phyloP scores from a whole-genome alignment of 2,888 invertebrate genomes.

The Ophion ventricosus region DNA sequence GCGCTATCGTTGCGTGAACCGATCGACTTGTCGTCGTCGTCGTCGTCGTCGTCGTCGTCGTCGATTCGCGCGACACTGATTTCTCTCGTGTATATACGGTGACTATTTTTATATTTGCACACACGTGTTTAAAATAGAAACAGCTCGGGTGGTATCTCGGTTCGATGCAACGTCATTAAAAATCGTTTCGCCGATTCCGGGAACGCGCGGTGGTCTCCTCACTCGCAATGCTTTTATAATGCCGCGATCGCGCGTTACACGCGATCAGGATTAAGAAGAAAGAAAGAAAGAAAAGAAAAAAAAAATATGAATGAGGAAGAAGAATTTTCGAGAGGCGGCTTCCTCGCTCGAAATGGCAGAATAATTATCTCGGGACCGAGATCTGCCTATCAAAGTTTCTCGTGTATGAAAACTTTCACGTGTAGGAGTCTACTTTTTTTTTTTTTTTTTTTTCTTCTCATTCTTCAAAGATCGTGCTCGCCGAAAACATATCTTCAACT shows the following conservation, averaged over 20 bases:
- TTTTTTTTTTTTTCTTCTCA: no score
- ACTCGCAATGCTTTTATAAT: conserved; percentile 50
- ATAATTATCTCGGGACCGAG: conserved; percentile 54
- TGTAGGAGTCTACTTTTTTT: conserved; percentile 14
- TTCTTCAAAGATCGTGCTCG: neutral
- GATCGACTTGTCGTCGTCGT: conserved; percentile 22
- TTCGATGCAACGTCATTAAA: conserved; percentile 60
- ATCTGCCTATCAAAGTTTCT: conserved; percentile 25
- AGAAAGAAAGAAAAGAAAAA: neutral
- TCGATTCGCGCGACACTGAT: conserved; percentile 24
- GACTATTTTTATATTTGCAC: neutral
- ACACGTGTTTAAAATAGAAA: neutral
- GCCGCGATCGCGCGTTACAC: conserved; percentile 40
- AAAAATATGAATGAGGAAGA: neutral
- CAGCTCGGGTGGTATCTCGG: conserved; percentile 4
- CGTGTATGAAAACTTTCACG: neutral
- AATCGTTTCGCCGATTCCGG: conserved; percentile 62
- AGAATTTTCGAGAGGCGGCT: conserved; percentile 45
- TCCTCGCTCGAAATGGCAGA: conserved; percentile 49
- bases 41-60: conserved; percentile 30
- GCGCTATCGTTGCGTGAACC: conserved; percentile 24
- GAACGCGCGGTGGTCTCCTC: conserved; percentile 52
- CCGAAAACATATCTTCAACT: neutral
- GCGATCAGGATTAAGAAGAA: conserved; percentile 44
- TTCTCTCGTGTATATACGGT: conserved; percentile 25